A percentile compares a stretch with the other conserved stretches of the same genome.
Evolutionary conservation across 2,113 vertebrate genomes (phyloP).

Genomic region (Tragelaphus scriptus): DNA sequence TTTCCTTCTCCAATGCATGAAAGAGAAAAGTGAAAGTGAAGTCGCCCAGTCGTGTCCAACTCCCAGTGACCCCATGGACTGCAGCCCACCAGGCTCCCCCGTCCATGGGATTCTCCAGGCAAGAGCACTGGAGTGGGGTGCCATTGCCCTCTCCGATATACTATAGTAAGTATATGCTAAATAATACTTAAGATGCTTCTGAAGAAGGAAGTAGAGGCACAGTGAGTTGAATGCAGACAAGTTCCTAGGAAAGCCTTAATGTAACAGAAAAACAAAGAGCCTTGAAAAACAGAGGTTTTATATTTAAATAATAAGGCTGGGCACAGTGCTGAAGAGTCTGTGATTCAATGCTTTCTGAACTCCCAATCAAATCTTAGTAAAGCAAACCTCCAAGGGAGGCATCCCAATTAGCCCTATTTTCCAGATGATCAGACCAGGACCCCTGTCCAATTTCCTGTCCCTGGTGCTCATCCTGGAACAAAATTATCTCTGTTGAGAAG

Average conservation of each 20-base stretch:
- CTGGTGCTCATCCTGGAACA: slow-evolving; percentile 14
- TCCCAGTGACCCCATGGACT: too few relatives aligned
- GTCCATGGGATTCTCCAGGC: too few relatives aligned
- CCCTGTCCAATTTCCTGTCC: not conserved
- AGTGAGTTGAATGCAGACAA: not conserved
- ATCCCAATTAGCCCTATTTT: slow-evolving; percentile 51
- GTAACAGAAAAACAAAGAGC: not conserved
- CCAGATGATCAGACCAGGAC: slow-evolving; percentile 43
- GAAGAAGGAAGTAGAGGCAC: not conserved
- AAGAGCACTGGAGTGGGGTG: too few relatives aligned
- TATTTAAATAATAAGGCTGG: slow-evolving; percentile 23
- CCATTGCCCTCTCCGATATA: not conserved
- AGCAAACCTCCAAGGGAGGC: not conserved
- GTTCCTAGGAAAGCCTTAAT: not conserved
- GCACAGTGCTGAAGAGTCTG: not conserved
- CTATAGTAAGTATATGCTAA: not conserved
- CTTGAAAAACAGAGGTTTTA: slow-evolving; percentile 19
- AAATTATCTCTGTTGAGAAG: slow-evolving; percentile 5
- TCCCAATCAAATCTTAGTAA: not conserved
- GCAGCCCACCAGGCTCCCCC: too few relatives aligned
- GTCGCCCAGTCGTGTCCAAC: too few relatives aligned
- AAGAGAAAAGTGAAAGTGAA: too few relatives aligned
- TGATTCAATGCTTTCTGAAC: not conserved
- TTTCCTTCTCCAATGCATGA: too few relatives aligned
- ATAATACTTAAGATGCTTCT: slow-evolving; percentile 30